A percentile compares a stretch with the other conserved stretches of the same genome.
phyloP scores from a whole-genome alignment of 53 echinoderm and acorn worm species.

The Pentamera pediparva region DNA sequence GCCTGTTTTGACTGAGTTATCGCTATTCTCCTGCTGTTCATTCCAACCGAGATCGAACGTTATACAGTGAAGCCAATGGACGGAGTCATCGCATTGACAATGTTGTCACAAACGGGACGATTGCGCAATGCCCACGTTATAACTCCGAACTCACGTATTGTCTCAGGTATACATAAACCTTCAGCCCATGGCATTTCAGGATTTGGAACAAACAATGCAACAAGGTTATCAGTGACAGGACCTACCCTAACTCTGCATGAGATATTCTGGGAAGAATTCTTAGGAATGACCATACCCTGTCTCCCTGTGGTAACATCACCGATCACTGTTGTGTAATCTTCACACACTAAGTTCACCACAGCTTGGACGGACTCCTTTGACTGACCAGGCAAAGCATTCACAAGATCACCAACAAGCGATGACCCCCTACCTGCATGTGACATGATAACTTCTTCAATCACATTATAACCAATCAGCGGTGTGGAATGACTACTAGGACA shows the following conservation, averaged over 20 bases:
- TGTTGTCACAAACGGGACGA: too few species aligned
- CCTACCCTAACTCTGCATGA: neutral
- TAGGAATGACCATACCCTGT: neutral
- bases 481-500: neutral
- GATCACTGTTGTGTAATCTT: neutral
- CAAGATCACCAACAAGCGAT: neutral
- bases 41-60: too few species aligned
- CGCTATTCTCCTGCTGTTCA: too few species aligned
- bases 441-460: neutral
- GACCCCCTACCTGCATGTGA: neutral
- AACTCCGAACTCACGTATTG: too few species aligned
- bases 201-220: neutral
- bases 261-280: neutral
- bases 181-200: neutral
- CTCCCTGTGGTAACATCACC: neutral
- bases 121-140: too few species aligned
- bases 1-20: too few species aligned
- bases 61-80: too few species aligned
- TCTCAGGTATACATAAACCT: neutral
- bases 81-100: too few species aligned
- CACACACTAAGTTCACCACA: neutral
- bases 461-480: slow-evolving; percentile 34
- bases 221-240: neutral
- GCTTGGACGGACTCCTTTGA: neutral
- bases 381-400: neutral